A percentile compares a stretch with the other conserved stretches of the same genome.
These are phyloP conservation scores for Cosmia trapezina DNA, from an alignment of 2,888 invertebrate species.

Conservation along the genomic window DNA sequence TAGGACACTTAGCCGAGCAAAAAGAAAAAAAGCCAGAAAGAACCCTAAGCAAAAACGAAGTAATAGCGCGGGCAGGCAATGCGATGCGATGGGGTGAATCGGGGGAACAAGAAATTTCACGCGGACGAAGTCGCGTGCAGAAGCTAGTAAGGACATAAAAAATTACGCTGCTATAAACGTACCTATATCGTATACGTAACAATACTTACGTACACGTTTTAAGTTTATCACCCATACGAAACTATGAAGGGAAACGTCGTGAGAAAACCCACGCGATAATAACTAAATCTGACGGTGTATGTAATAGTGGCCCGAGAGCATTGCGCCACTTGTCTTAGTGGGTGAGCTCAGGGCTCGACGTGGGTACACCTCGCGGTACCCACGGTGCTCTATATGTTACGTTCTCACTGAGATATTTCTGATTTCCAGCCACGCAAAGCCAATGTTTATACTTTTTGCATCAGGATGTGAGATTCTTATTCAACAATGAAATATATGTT, in stretches of 20 bases:
- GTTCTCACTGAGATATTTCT: slow-evolving; percentile 20
- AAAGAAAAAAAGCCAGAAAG: too few relatives aligned
- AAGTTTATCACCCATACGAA: slow-evolving; percentile 32
- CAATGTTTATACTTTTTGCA: slow-evolving; percentile 36
- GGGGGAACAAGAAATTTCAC: too few relatives aligned
- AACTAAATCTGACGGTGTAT: slow-evolving; percentile 37
- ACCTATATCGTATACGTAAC: slow-evolving; percentile 10
- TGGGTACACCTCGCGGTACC: slow-evolving; percentile 27
- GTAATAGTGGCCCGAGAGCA: slow-evolving; percentile 17
- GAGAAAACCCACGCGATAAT: slow-evolving; percentile 46
- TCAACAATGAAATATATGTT: slow-evolving; percentile 21
- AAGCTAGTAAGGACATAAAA: slow-evolving; percentile 13
- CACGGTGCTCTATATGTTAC: slow-evolving; percentile 26
- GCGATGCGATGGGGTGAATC: too few relatives aligned
- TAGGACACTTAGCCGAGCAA: too few relatives aligned
- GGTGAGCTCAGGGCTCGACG: slow-evolving; percentile 22
- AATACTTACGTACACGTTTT: slow-evolving; percentile 11
- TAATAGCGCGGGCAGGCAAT: too few relatives aligned
- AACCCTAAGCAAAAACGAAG: too few relatives aligned
- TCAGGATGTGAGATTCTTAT: slow-evolving; percentile 31
- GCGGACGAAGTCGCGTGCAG: too few relatives aligned
- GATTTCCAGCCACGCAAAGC: slow-evolving; percentile 35
- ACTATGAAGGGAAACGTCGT: slow-evolving; percentile 44
- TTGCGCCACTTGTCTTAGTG: slow-evolving; percentile 33
- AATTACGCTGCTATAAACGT: slow-evolving; percentile 13